These are phyloP conservation scores for Drosophila meridionalis DNA, from an alignment of 2,888 invertebrate genomes.

Conservation along the genomic window DNA sequence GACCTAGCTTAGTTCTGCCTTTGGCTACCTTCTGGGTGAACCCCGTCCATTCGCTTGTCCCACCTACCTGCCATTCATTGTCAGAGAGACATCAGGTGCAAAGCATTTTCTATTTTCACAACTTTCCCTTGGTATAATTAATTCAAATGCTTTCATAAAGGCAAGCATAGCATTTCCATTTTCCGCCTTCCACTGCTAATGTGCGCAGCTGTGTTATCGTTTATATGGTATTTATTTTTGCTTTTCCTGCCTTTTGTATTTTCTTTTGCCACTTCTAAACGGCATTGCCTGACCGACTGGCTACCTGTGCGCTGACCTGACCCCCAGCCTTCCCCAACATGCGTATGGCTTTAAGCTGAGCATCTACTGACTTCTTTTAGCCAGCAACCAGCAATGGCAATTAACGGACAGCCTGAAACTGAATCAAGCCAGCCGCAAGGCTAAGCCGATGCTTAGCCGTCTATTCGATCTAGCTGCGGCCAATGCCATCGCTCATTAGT, in stretches of 20 bases:
- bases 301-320: not conserved
- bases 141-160: slow-evolving; percentile 72
- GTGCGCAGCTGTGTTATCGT: slow-evolving; percentile 40
- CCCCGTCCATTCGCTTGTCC: slow-evolving; percentile 1
- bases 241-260: not conserved
- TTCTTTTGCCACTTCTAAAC: not conserved
- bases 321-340: slow-evolving; percentile 1
- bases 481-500: slow-evolving; percentile 39
- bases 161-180: slow-evolving; percentile 22
- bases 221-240: slow-evolving; percentile 18
- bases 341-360: slow-evolving; percentile 17
- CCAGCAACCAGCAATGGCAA: slow-evolving; percentile 5
- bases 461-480: slow-evolving; percentile 11
- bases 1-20: not conserved
- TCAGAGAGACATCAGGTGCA: slow-evolving; percentile 70
- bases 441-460: slow-evolving; percentile 18
- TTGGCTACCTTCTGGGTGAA: slow-evolving; percentile 2
- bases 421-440: slow-evolving; percentile 12
- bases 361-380: slow-evolving; percentile 9
- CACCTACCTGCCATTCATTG: slow-evolving; percentile 33
- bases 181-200: slow-evolving; percentile 10
- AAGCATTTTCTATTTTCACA: slow-evolving; percentile 78
- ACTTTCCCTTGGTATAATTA: slow-evolving; percentile 73
- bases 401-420: slow-evolving; percentile 13
- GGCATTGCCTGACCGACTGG: not conserved